phyloP scores from a whole-genome alignment of 2,797 vertebrate genomes.

The Clarias laeviceps region DNA sequence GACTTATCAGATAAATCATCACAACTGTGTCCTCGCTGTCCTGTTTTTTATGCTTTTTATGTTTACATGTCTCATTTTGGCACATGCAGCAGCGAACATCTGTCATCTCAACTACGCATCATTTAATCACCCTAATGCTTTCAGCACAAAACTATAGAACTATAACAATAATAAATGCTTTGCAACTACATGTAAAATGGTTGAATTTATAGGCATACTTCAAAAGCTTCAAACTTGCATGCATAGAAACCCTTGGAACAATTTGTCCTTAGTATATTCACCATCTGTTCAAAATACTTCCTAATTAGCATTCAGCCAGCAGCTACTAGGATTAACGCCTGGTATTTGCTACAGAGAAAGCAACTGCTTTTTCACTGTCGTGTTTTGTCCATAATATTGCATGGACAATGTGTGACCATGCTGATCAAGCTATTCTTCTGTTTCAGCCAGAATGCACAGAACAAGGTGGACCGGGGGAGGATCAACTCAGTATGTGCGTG shows the following conservation, averaged over 20 bases:
- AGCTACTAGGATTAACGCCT: not conserved
- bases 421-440: constrained; percentile 19
- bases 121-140: not conserved
- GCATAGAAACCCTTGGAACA: constrained; percentile 2
- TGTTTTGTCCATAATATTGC: not conserved
- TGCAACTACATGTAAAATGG: not conserved
- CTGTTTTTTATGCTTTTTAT: constrained; percentile 17
- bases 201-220: not conserved
- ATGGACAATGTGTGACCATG: not conserved
- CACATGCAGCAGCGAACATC: constrained; percentile 1
- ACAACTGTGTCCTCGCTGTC: not conserved
- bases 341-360: not conserved
- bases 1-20: constrained; percentile 40
- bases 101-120: not conserved
- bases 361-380: not conserved
- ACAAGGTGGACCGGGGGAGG: constrained; percentile 49
- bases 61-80: not conserved
- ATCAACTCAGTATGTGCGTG: constrained; percentile 39
- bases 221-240: not conserved
- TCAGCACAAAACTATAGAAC: not conserved
- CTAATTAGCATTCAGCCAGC: constrained; percentile 14
- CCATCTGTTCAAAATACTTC: not conserved
- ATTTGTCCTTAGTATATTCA: not conserved
- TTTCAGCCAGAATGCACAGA: constrained; percentile 31
- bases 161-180: not conserved